A percentile compares a stretch with the other conserved stretches of the same genome.
phyloP scores from a whole-genome alignment of 2,888 invertebrate species.

The Trissolcus brochymenae region DNA sequence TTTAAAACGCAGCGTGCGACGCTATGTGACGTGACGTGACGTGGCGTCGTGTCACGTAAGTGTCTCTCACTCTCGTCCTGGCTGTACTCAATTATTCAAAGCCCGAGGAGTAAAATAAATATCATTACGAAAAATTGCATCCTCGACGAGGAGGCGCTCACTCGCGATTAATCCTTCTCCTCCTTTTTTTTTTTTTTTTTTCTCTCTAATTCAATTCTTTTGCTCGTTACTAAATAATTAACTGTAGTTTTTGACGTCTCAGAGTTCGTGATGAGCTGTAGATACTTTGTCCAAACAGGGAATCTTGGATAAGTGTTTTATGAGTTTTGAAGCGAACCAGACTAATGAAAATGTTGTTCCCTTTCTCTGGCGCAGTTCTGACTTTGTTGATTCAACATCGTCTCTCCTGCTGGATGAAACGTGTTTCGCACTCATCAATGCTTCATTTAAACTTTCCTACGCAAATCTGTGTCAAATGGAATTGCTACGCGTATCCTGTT shows the following conservation, averaged over 20 bases:
- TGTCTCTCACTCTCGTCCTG: slow-evolving; percentile 5
- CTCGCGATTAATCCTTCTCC: too few relatives aligned
- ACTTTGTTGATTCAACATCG: slow-evolving; percentile 30
- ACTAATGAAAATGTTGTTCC: slow-evolving; percentile 30
- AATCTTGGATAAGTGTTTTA: slow-evolving; percentile 11
- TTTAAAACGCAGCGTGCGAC: slow-evolving; percentile 10
- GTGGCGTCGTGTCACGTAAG: slow-evolving; percentile 20
- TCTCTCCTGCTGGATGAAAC: slow-evolving; percentile 12
- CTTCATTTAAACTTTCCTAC: slow-evolving; percentile 43
- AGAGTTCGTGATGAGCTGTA: not conserved
- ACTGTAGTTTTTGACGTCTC: not conserved
- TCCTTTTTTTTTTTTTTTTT: not conserved
- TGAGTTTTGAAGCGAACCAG: not conserved
- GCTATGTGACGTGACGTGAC: slow-evolving; percentile 13
- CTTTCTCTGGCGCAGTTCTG: slow-evolving; percentile 9
- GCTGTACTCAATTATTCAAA: slow-evolving; percentile 7
- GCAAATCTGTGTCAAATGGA: slow-evolving; percentile 24
- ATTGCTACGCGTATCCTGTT: not conserved
- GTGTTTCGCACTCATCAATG: slow-evolving; percentile 35
- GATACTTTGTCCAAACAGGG: not conserved
- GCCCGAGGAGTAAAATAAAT: not conserved
- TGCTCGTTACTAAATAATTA: not conserved
- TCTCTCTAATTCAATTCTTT: not conserved
- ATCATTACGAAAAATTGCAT: not conserved
- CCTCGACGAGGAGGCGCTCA: too few relatives aligned